Evolutionary conservation across 2,888 invertebrate genomes (phyloP).

Genomic region (Tiphia femorata): DNA sequence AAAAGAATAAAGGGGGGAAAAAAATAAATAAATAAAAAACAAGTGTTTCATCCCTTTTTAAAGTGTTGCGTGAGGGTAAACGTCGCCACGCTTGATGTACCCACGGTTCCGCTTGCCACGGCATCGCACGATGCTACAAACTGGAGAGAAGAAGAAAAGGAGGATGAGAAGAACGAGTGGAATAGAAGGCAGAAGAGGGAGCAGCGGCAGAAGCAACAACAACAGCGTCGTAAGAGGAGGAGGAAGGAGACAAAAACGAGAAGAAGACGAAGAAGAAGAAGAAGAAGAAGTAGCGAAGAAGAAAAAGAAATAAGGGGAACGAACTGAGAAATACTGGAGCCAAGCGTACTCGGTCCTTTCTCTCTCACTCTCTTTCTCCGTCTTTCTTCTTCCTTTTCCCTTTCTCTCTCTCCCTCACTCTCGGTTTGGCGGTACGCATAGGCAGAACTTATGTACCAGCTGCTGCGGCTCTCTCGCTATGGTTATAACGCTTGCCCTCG

Average conservation of each 20-base stretch:
- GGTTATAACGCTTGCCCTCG: constrained; percentile 38
- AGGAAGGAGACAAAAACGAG: constrained; percentile 6
- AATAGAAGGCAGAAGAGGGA: constrained; percentile 10
- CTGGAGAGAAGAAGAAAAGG: constrained; percentile 27
- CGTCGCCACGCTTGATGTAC: constrained; percentile 37
- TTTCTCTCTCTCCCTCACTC: neutral
- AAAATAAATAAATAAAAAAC: too few relatives aligned
- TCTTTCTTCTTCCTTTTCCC: neutral
- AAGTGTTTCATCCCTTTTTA: too few relatives aligned
- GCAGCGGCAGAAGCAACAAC: neutral
- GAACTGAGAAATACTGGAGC: constrained; percentile 44
- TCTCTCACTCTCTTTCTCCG: constrained; percentile 9
- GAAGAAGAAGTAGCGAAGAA: neutral
- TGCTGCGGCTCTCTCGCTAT: constrained; percentile 29
- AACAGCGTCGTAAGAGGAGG: neutral
- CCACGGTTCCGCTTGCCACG: constrained; percentile 39
- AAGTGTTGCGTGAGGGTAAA: constrained; percentile 23
- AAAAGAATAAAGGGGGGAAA: too few relatives aligned
- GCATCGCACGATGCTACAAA: constrained; percentile 40
- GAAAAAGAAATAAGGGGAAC: constrained; percentile 13
- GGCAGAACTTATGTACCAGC: constrained; percentile 26
- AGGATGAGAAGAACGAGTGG: too few relatives aligned
- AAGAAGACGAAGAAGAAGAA: constrained; percentile 16
- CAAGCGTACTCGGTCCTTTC: constrained; percentile 15
- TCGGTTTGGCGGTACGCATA: constrained; percentile 6